Evolutionary conservation across 1,140 invertebrate genomes (phyloP), one percentile per base, ranked within the genome.

Genomic region (Solenopsis invicta): DNA sequence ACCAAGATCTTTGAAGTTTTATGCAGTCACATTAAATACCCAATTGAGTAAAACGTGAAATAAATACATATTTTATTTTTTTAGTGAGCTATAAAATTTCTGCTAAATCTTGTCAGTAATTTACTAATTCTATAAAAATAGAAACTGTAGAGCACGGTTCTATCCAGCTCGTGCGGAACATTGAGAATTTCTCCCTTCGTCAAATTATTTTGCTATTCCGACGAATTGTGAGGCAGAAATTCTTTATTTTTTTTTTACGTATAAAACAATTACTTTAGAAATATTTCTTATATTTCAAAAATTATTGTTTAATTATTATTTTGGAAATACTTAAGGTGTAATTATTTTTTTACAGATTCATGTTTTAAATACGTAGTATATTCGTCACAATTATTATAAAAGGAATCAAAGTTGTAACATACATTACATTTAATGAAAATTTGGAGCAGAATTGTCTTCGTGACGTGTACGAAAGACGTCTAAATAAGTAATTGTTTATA

Each of bases 151-250:
- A 41, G 5, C 6, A 52, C 84, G 89, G 72, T 75, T 62, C 72
- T 84, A 71, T 90, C 29, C 75, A 80, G 66, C 16, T 76, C 50
- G 24, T 71, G 41, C 59, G 45, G 88, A 29, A 88, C 64, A 48
- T 72, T 62, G 52, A 84, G 78, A 85, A 80, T 78, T 85, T 87
- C 54, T 85, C 85, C 29, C 59, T 76, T 87, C 48, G 29, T 71
- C 67, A 52, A 50, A 24, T 71, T 54, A 75, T 89, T 69, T 89
- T 64, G 76, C 18, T 62, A 29, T 61, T 86, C 41, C 77, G 45
- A n/a, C n/a, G n/a, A 84, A 89, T 82, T 89, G 87, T 78, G 18
- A 64, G 18, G 16, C 37, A 29, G 8, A 37, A 37, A 54, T 61
- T 21, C 9, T 50, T 82, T 52, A 8, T 18, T 41, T 2, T 41